phyloP scores from a whole-genome alignment of 1,140 invertebrate species.

The Neodiprion lecontei region DNA sequence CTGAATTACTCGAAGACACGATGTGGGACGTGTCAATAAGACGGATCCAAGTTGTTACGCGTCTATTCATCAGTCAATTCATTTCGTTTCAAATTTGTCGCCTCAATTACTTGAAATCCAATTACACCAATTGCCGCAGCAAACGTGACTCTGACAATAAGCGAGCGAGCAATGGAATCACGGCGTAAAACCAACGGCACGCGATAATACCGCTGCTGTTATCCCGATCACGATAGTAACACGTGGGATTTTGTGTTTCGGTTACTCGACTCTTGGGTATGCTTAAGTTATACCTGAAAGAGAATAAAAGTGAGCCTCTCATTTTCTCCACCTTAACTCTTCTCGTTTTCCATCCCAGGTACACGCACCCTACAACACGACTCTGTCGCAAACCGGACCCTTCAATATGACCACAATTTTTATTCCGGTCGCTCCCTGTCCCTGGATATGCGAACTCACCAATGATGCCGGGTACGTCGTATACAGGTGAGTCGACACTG shows the following conservation, averaged over 20 bases:
- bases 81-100: slow-evolving; percentile 5
- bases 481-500: slow-evolving; percentile 47
- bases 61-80: slow-evolving; percentile 1
- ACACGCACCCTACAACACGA: slow-evolving; percentile 37
- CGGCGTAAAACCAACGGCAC: too few relatives aligned
- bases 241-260: too few relatives aligned
- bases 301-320: background rate
- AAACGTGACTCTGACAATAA: slow-evolving; percentile 13
- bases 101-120: slow-evolving; percentile 7
- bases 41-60: background rate
- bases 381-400: slow-evolving; percentile 41
- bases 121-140: background rate
- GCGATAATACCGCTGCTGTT: too few relatives aligned
- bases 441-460: slow-evolving; percentile 88
- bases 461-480: slow-evolving; percentile 85
- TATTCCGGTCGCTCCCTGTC: slow-evolving; percentile 66
- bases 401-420: slow-evolving; percentile 51
- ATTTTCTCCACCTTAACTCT: background rate
- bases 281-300: background rate
- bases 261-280: too few relatives aligned
- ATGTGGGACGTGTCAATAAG: background rate
- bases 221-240: too few relatives aligned
- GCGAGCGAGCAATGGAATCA: slow-evolving; percentile 9
- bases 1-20: background rate
- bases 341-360: slow-evolving; percentile 31